Conservation (phyloP, 2,797 vertebrate species). For the Pygocentrus nattereri region DNA sequence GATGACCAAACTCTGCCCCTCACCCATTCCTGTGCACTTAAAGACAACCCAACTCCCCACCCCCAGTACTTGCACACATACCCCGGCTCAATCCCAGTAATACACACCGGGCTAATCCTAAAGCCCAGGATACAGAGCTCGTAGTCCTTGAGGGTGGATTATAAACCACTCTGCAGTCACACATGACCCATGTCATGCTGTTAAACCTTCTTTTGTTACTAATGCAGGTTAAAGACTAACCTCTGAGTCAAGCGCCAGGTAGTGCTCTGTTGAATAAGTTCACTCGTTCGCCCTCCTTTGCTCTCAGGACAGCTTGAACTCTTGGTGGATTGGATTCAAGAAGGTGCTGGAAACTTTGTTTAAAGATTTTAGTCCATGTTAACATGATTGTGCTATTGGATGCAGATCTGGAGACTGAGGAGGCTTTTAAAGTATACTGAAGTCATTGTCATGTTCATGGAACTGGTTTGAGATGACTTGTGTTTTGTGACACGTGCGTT, state of each 20-base stretch:
- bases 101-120: conserved; percentile 1
- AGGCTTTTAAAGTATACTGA: no score
- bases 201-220: neutral
- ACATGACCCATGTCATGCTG: neutral
- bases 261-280: neutral
- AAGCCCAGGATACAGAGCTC: neutral
- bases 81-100: conserved; percentile 2
- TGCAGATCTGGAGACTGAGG: no score
- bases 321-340: no score
- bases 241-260: neutral
- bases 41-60: neutral
- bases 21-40: neutral
- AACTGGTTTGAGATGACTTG: no score
- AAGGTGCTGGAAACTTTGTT: no score
- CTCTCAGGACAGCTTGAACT: no score
- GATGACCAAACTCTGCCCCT: conserved; percentile 2
- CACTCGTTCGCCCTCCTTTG: neutral
- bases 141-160: neutral
- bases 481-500: no score
- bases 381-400: no score
- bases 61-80: neutral
- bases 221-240: neutral
- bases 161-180: neutral
- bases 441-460: no score
- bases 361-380: no score